These are phyloP conservation scores for Cichlasoma orientale DNA, from an alignment of 2,797 vertebrate genomes.

Conservation along the genomic window DNA sequence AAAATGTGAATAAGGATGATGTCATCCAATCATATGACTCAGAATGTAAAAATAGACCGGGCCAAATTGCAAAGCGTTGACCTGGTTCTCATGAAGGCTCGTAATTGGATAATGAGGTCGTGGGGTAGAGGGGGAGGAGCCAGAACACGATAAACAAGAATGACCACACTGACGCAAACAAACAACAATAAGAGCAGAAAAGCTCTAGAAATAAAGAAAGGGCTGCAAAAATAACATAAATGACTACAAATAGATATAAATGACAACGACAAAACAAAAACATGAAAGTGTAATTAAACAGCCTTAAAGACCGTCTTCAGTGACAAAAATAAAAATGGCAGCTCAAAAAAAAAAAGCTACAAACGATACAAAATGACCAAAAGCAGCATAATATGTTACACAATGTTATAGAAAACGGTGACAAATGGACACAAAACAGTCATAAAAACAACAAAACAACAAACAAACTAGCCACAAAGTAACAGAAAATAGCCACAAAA, in stretches of 20 bases:
- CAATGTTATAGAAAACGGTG: neutral
- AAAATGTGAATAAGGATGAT: neutral
- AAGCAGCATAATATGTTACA: neutral
- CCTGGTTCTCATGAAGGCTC: slow-evolving; percentile 13
- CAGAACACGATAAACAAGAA: neutral
- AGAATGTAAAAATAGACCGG: slow-evolving; percentile 7
- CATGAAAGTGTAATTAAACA: neutral
- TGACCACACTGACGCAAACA: neutral
- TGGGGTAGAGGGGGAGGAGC: neutral
- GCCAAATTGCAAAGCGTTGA: neutral
- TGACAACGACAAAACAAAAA: neutral
- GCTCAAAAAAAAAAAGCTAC: neutral
- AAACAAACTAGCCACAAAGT: neutral
- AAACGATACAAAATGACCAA: neutral
- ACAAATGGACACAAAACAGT: neutral
- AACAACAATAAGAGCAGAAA: neutral
- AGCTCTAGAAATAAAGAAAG: neutral
- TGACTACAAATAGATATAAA: neutral
- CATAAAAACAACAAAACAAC: neutral
- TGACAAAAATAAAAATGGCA: neutral
- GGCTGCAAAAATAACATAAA: accelerated
- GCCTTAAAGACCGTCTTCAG: accelerated
- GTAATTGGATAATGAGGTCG: slow-evolving; percentile 9
- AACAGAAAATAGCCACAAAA: neutral
- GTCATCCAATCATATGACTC: slow-evolving; percentile 3